Evolutionary conservation across 2,113 vertebrate species (phyloP).

Genomic region (Illadopsis cleaveri): DNA sequence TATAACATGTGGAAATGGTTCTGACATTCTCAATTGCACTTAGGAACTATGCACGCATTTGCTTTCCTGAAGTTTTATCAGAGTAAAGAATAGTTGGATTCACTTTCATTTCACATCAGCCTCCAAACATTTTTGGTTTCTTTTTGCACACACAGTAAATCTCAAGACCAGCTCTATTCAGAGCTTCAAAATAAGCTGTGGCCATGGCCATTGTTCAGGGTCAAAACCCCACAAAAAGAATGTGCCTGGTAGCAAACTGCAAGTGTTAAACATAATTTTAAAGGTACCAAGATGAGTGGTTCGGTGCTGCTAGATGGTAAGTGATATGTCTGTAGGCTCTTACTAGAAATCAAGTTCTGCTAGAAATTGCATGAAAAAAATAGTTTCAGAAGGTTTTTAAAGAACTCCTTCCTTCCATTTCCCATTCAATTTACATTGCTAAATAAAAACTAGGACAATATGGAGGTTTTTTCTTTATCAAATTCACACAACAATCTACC

Average conservation of each 20-base stretch:
- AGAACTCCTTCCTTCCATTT: not conserved
- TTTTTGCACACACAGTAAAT: not conserved
- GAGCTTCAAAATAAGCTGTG: not conserved
- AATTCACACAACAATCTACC: not conserved
- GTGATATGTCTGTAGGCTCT: not conserved
- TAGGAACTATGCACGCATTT: rapidly evolving
- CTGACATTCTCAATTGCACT: not conserved
- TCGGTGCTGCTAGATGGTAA: not conserved
- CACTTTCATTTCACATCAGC: not conserved
- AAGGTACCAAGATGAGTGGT: not conserved
- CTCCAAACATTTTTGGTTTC: not conserved
- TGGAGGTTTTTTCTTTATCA: not conserved
- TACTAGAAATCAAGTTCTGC: not conserved
- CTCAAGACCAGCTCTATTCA: not conserved
- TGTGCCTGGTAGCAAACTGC: not conserved
- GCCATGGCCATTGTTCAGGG: not conserved
- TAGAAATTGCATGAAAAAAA: not conserved
- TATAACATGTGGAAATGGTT: not conserved
- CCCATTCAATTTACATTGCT: not conserved
- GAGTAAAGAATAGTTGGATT: not conserved
- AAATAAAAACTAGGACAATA: not conserved
- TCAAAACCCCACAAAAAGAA: rapidly evolving
- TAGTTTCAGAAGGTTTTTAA: not conserved
- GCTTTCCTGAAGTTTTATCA: not conserved
- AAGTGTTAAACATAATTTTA: not conserved